phyloP scores from a whole-genome alignment of 2,888 invertebrate genomes.

The Apoda limacodes region DNA sequence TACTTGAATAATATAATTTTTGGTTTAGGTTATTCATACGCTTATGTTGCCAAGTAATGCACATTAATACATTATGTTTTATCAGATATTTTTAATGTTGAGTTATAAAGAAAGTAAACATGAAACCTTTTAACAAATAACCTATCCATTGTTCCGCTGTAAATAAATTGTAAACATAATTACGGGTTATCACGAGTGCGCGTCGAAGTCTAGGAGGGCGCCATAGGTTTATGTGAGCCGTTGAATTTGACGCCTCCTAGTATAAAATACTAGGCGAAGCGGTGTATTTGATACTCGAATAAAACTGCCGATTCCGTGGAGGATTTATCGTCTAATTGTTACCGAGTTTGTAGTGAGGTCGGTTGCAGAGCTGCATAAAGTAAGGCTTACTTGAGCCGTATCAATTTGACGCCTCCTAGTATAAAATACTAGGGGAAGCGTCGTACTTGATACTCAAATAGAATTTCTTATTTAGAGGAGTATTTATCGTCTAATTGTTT shows the following conservation, averaged over 20 bases:
- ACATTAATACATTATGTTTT: no score
- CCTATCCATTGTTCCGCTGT: conserved; percentile 32
- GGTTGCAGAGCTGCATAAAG: no score
- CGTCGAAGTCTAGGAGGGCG: conserved; percentile 37
- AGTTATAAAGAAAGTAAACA: no score
- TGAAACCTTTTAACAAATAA: no score
- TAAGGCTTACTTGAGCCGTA: conserved; percentile 53
- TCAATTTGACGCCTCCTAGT: conserved; percentile 51
- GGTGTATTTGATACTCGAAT: conserved; percentile 55
- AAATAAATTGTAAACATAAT: conserved; percentile 52
- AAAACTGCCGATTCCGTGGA: conserved; percentile 55
- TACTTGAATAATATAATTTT: no score
- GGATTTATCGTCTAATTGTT: conserved; percentile 61
- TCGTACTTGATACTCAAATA: conserved; percentile 59
- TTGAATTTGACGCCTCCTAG: conserved; percentile 51
- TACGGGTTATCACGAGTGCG: conserved; percentile 42
- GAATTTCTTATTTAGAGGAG: conserved; percentile 54
- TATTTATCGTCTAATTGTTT: conserved; percentile 61
- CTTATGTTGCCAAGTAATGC: conserved; percentile 4
- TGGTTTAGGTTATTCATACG: conserved; percentile 17
- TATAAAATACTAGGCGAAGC: conserved; percentile 37
- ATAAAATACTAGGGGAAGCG: conserved; percentile 47
- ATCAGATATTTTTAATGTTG: no score
- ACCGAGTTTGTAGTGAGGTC: no score
- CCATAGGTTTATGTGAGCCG: conserved; percentile 52